Base-by-base conservation (phyloP, 2,797 vertebrate species). In the Hapalemur alaotrensis region DNA sequence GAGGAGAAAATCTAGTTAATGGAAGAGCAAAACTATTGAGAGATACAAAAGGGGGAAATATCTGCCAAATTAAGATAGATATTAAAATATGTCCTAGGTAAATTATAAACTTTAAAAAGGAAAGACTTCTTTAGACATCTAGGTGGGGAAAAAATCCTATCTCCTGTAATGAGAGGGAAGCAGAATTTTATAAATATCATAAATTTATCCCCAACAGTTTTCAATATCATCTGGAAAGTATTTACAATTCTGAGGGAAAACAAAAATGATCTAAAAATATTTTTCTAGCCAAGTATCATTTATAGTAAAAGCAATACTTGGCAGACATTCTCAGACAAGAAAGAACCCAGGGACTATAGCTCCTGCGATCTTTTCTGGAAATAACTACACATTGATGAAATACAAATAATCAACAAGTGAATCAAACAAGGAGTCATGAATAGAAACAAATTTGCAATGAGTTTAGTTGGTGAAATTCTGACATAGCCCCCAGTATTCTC, bases 201-300 rank as follows among this genome's bases (percentile, higher is more conserved):
- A 48, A 9, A 63, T 65, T 84, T 93, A 35, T 76, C 69, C 23
- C 7, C 4, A 80, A 86, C 20, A 38, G 2, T 20, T 92, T 94
- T 93, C 43, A 81, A 28, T 88, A 28, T 30, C 67, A 93, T 85
- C 54, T 82, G 78, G n/a, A 54, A 89, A 86, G n/a, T 86, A n/a
- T 59, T 76, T 88, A 69, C 76, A 94, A 96, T 92, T 93, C 15
- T 73, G 23, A 91, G 30, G 23, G 35, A 83, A 87, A 91, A 41
- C 46, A 82, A 93, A 89, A 79, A 50, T 79, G 54, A 89, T 73
- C 63, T 83, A 84, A 87, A 63, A 87, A 73, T 81, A 67, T 86
- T 72, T 95, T 78, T 48, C 18, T 28, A 86, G 61, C 18, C 8
- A 46, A 76, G n/a, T 35, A 59, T 46, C 48, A 57, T 63, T 80